Evolutionary conservation across 2,113 vertebrate genomes (phyloP).

Genomic region (Chroicocephalus ridibundus): DNA sequence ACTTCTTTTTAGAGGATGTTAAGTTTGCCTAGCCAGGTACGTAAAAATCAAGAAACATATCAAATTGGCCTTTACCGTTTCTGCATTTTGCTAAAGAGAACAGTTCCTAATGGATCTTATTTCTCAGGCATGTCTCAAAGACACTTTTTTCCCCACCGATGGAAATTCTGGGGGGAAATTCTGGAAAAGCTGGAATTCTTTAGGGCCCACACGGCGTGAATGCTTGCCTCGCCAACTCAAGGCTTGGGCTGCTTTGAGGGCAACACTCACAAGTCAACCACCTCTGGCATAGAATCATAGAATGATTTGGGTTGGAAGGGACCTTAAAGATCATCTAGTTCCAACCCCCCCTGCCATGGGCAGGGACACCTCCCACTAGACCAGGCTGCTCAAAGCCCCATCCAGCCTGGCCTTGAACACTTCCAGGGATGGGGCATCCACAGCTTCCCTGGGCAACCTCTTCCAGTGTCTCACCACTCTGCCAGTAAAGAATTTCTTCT

Average conservation of each 20-base stretch:
- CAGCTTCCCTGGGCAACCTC: too few species aligned
- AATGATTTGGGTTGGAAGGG: too few species aligned
- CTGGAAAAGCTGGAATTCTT: neutral
- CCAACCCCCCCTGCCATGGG: too few species aligned
- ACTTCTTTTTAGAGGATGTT: neutral
- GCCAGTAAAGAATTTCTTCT: too few species aligned
- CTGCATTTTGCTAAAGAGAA: neutral
- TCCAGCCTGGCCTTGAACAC: too few species aligned
- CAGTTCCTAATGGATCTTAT: neutral
- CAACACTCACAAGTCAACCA: neutral
- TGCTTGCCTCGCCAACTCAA: accelerated
- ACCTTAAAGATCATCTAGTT: too few species aligned
- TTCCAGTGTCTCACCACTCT: too few species aligned
- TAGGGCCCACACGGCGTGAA: accelerated
- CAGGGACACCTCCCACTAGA: too few species aligned
- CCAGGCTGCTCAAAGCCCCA: too few species aligned
- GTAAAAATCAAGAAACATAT: accelerated
- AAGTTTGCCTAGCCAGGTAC: neutral
- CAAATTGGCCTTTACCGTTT: neutral
- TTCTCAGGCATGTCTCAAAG: neutral
- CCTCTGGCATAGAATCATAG: neutral
- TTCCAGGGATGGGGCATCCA: too few species aligned
- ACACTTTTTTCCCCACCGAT: neutral
- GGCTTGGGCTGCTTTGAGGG: neutral
- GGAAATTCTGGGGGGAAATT: neutral